phyloP scores from a whole-genome alignment of 2,113 vertebrate species.

The Psephotus haematonotus region DNA sequence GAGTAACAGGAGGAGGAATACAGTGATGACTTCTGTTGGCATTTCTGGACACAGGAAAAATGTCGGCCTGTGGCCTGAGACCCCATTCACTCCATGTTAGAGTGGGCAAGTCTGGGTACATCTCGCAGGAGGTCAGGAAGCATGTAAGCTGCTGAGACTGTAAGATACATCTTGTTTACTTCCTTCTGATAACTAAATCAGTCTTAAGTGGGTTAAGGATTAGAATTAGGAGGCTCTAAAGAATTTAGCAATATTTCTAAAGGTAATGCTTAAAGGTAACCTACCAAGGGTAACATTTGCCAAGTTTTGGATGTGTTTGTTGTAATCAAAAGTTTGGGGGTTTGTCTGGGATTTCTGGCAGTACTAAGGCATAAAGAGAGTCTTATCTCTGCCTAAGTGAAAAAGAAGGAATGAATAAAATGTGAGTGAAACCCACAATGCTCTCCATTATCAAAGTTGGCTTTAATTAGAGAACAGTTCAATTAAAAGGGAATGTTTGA shows the following conservation, averaged over 20 bases:
- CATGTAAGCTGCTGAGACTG: neutral
- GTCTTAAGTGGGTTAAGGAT: neutral
- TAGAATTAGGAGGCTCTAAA: neutral
- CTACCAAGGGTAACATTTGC: neutral
- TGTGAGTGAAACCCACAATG: neutral
- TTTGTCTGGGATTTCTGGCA: neutral
- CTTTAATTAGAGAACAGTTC: slow-evolving; percentile 22
- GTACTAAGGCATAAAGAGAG: neutral
- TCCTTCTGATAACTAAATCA: neutral
- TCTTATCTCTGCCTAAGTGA: neutral
- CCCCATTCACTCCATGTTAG: neutral
- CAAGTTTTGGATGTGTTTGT: neutral
- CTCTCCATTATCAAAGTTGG: neutral
- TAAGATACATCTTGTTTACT: neutral
- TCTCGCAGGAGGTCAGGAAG: neutral
- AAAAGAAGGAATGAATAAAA: neutral
- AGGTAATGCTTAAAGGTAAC: neutral
- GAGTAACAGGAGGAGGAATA: neutral
- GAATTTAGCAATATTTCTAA: neutral
- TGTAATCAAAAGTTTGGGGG: neutral
- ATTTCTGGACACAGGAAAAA: neutral
- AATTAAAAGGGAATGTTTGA: neutral
- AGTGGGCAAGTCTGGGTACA: neutral
- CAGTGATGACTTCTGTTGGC: neutral
- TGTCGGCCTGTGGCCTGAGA: neutral